These are phyloP conservation scores for Drosophila prostipennis DNA, from an alignment of 2,888 invertebrate genomes.

Conservation along the genomic window DNA sequence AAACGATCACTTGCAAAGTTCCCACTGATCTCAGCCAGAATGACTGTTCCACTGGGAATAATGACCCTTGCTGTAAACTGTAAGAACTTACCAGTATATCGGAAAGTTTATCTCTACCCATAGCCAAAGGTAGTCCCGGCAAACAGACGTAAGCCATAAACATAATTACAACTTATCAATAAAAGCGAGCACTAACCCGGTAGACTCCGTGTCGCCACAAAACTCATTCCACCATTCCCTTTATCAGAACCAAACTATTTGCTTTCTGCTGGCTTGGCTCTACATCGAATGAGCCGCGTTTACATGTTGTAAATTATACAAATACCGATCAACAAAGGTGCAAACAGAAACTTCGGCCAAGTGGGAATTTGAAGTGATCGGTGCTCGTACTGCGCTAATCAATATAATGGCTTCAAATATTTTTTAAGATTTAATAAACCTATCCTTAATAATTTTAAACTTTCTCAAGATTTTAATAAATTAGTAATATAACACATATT, in stretches of 20 bases:
- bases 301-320: slow-evolving; percentile 67
- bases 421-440: too few relatives aligned
- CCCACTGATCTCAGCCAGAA: neutral
- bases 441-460: too few relatives aligned
- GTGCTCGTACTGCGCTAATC: neutral
- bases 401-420: too few relatives aligned
- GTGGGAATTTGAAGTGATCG: slow-evolving; percentile 2
- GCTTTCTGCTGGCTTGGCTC: slow-evolving; percentile 19
- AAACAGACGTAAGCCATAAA: slow-evolving; percentile 68
- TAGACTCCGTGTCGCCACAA: slow-evolving; percentile 66
- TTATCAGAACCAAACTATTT: slow-evolving; percentile 31
- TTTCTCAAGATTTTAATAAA: too few relatives aligned
- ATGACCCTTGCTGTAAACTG: slow-evolving; percentile 8
- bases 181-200: slow-evolving; percentile 55
- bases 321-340: slow-evolving; percentile 55
- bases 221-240: slow-evolving; percentile 17
- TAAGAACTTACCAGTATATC: slow-evolving; percentile 20
- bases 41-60: neutral
- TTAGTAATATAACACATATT: too few relatives aligned
- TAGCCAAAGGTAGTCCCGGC: slow-evolving; percentile 56
- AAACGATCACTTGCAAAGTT: neutral
- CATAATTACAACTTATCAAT: slow-evolving; percentile 76
- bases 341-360: slow-evolving; percentile 30
- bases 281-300: slow-evolving; percentile 44
- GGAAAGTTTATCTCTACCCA: slow-evolving; percentile 45